Evolutionary conservation across 2,797 vertebrate genomes (phyloP).

Genomic region (Protosalanx chinensis): DNA sequence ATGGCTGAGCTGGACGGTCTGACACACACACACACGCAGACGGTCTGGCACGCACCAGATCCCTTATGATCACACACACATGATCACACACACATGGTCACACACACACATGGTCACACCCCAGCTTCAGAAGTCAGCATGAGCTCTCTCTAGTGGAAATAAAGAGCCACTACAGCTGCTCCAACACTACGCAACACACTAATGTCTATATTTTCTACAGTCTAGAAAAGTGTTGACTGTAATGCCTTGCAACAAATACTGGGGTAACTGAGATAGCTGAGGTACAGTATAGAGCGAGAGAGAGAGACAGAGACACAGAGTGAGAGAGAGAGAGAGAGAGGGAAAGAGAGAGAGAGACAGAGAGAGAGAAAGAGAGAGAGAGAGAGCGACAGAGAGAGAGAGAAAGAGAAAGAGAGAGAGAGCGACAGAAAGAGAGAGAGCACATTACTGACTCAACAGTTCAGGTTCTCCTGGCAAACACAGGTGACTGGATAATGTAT

Average conservation of each 20-base stretch:
- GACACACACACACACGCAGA: background rate
- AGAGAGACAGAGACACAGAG: background rate
- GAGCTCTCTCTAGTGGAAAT: conserved; percentile 67
- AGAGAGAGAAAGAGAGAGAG: background rate
- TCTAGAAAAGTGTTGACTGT: no score
- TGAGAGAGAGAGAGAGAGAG: background rate
- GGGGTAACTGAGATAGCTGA: background rate
- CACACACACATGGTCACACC: background rate
- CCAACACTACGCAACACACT: no score
- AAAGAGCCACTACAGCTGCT: conserved; percentile 45
- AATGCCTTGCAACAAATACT: no score
- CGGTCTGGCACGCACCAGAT: no score
- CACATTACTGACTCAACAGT: conserved; percentile 10
- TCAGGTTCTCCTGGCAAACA: conserved; percentile 6
- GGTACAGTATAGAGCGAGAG: no score
- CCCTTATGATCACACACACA: background rate
- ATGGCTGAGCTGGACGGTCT: conserved; percentile 21
- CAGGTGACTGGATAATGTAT: conserved; percentile 1
- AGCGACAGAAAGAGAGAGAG: background rate
- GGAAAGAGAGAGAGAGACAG: background rate
- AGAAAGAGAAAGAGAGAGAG: background rate
- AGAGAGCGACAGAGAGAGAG: background rate
- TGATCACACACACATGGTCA: background rate
- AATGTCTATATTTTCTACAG: background rate
- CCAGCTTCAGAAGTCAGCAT: conserved; percentile 25